These are phyloP conservation scores for Daubentonia madagascariensis DNA, from an alignment of 2,113 vertebrate species.

Conservation along the genomic window DNA sequence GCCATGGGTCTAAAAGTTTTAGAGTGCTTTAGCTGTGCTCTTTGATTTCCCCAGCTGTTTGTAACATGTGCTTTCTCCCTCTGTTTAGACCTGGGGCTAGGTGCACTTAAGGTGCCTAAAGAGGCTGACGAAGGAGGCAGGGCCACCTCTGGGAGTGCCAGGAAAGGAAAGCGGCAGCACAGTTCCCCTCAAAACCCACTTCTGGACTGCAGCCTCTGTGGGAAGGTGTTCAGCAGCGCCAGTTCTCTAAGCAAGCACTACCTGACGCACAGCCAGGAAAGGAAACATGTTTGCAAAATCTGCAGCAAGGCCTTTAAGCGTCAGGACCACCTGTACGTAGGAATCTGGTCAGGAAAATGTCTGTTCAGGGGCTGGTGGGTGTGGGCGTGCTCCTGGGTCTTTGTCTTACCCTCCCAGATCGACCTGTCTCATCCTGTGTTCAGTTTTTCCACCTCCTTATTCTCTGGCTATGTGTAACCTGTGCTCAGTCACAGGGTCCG, in stretches of 20 bases:
- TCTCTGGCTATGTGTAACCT: not conserved
- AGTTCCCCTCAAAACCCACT: constrained; percentile 47
- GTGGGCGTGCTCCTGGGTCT: fast-evolving
- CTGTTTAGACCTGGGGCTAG: constrained; percentile 61
- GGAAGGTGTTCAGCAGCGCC: constrained; percentile 82
- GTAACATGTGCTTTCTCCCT: constrained; percentile 40
- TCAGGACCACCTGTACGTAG: constrained; percentile 85
- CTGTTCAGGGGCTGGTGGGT: not conserved
- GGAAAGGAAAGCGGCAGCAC: constrained; percentile 66
- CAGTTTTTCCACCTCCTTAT: not conserved
- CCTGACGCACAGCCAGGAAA: constrained; percentile 82
- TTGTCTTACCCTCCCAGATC: fast-evolving
- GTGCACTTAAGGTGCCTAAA: not conserved
- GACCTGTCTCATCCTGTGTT: fast-evolving
- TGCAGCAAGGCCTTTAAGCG: constrained; percentile 85
- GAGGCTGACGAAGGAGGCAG: constrained; percentile 65
- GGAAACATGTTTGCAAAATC: constrained; percentile 81
- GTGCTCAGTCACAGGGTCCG: fast-evolving
- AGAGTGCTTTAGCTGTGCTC: not conserved
- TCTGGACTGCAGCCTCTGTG: constrained; percentile 80
- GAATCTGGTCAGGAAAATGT: not conserved
- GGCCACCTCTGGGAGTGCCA: not conserved
- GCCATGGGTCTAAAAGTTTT: fast-evolving
- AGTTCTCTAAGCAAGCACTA: constrained; percentile 84
- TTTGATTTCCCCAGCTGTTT: not conserved